Percentiles rank a stretch among this genome's conserved stretches.
These are phyloP conservation scores for zebrafish (Danio rerio) DNA, from an alignment of 2,113 vertebrate species.

Conservation along the genomic window DNA sequence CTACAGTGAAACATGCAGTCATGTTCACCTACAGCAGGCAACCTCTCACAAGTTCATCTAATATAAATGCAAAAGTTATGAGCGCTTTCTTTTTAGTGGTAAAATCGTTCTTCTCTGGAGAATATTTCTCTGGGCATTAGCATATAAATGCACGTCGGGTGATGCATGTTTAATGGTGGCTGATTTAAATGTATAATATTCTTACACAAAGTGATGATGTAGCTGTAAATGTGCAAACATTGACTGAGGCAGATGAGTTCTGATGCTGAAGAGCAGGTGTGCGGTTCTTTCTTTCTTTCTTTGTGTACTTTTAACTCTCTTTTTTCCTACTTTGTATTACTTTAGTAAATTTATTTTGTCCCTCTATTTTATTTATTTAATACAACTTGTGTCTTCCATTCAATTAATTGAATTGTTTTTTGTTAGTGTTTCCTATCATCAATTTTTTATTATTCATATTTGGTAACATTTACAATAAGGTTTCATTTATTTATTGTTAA, in stretches of 20 bases:
- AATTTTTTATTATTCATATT: too few relatives aligned
- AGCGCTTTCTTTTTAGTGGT: slow-evolving; percentile 70
- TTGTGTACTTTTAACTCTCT: slow-evolving; percentile 13
- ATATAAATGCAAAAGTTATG: slow-evolving; percentile 62
- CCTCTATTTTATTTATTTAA: background rate
- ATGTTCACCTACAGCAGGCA: slow-evolving; percentile 18
- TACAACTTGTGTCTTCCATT: too few relatives aligned
- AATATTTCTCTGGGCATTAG: slow-evolving; percentile 72
- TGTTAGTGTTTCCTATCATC: too few relatives aligned
- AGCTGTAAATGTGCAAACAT: slow-evolving; percentile 73
- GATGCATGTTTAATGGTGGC: slow-evolving; percentile 72
- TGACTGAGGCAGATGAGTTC: slow-evolving; percentile 58
- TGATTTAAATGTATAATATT: slow-evolving; percentile 78
- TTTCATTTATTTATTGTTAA: too few relatives aligned
- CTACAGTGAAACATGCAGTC: background rate
- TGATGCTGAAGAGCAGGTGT: slow-evolving; percentile 40
- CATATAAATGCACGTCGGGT: slow-evolving; percentile 77
- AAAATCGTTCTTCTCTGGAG: slow-evolving; percentile 69
- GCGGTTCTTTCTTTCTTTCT: background rate
- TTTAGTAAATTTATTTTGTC: background rate
- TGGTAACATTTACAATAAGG: too few relatives aligned
- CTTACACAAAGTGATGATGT: slow-evolving; percentile 75
- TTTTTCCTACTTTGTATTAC: background rate
- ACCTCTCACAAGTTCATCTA: slow-evolving; percentile 54
- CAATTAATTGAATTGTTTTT: too few relatives aligned